phyloP scores from a whole-genome alignment of 1,140 invertebrate genomes.

The Dysdera silvatica region DNA sequence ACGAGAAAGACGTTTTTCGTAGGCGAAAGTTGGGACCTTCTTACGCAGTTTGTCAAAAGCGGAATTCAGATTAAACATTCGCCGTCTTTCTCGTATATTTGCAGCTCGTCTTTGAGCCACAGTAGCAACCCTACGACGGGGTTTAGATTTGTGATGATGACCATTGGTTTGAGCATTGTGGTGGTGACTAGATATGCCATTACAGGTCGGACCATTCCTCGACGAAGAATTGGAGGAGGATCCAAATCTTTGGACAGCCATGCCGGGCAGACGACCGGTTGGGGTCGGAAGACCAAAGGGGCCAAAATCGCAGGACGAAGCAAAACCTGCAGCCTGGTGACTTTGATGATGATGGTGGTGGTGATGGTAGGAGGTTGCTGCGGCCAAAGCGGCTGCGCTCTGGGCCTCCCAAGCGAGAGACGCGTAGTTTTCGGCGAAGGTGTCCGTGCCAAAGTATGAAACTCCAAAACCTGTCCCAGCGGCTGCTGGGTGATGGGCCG shows the following conservation, averaged over 20 bases:
- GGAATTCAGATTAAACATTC: constrained; percentile 97
- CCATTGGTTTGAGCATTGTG: too few relatives aligned
- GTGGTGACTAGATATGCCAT: too few relatives aligned
- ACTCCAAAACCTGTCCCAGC: constrained; percentile 5
- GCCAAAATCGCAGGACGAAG: constrained; percentile 11
- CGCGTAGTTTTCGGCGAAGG: constrained; percentile 19
- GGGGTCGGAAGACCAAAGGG: neutral
- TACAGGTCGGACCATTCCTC: too few relatives aligned
- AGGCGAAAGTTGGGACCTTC: constrained; percentile 97
- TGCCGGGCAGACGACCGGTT: neutral
- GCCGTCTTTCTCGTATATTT: constrained; percentile 83
- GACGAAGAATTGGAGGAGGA: too few relatives aligned
- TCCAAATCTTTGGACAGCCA: too few relatives aligned
- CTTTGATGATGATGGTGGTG: constrained; percentile 6
- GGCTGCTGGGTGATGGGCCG: constrained; percentile 6
- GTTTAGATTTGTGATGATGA: constrained; percentile 39
- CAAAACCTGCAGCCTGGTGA: neutral
- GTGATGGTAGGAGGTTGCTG: neutral
- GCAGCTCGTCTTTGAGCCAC: constrained; percentile 82
- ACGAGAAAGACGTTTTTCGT: constrained; percentile 93
- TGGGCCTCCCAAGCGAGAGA: constrained; percentile 17
- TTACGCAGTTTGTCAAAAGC: constrained; percentile 87
- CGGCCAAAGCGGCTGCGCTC: constrained; percentile 7
- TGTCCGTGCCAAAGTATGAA: neutral
- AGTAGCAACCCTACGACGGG: constrained; percentile 75